These are phyloP conservation scores for Gobio gobio DNA, from an alignment of 2,113 vertebrate genomes.

Conservation along the genomic window DNA sequence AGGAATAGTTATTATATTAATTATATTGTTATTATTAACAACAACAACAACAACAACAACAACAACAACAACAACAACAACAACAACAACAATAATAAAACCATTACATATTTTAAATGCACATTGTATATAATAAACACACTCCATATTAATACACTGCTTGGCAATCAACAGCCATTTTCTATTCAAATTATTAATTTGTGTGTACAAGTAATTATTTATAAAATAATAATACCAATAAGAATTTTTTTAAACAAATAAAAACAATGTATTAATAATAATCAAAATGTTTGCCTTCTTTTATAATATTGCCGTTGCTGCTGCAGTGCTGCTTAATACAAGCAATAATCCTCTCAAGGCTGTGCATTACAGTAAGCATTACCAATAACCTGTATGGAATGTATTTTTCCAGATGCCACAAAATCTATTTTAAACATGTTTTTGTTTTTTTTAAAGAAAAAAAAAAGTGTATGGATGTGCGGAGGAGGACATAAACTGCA, in stretches of 20 bases:
- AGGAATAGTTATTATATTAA: too few relatives aligned
- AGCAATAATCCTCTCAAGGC: background rate
- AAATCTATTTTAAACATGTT: conserved; percentile 1
- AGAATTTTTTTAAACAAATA: background rate
- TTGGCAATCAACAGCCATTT: background rate
- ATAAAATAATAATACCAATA: background rate
- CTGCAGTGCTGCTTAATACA: background rate
- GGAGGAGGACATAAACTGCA: background rate
- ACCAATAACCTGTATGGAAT: background rate
- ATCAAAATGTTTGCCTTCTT: background rate
- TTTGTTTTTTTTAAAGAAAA: background rate
- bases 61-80: too few relatives aligned
- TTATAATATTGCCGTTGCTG: background rate
- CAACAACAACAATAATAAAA: too few relatives aligned
- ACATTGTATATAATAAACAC: background rate
- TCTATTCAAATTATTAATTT: background rate
- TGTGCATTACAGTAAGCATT: background rate
- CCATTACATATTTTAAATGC: background rate
- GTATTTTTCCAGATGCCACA: background rate
- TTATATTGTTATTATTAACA: too few relatives aligned
- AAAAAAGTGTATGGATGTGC: background rate
- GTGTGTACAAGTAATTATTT: background rate
- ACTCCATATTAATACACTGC: background rate
- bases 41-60: too few relatives aligned
- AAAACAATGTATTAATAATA: background rate